Evolutionary conservation across 2,797 vertebrate genomes (phyloP).

Genomic region (Smutsia temminckii): DNA sequence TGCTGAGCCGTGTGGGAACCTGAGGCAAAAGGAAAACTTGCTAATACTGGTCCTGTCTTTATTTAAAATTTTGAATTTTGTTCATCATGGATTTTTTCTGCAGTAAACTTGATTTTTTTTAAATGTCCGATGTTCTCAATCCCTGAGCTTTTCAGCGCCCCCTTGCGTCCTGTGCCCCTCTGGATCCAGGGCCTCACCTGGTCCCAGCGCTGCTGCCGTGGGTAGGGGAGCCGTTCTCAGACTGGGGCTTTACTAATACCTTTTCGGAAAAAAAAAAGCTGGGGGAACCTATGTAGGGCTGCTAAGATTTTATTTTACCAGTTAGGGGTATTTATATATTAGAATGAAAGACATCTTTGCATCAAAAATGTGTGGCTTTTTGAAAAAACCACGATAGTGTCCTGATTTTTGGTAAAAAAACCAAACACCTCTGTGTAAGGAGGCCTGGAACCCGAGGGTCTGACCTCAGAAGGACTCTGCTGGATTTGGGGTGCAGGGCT

Average conservation of each 20-base stretch:
- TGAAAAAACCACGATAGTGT: not conserved
- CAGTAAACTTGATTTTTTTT: not conserved
- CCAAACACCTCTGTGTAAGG: not conserved
- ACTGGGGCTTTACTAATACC: not conserved
- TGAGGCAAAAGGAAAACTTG: not conserved
- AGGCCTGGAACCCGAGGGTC: not conserved
- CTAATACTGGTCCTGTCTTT: not conserved
- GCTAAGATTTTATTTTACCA: not conserved
- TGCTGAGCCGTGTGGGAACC: not conserved
- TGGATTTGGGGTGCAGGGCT: not conserved
- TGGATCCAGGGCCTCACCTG: not conserved
- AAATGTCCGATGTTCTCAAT: not conserved
- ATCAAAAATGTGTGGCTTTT: not conserved
- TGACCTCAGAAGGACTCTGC: not conserved
- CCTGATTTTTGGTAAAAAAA: not conserved
- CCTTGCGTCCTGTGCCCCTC: not conserved
- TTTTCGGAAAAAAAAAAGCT: not conserved
- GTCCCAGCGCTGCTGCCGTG: not conserved
- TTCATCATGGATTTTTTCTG: not conserved
- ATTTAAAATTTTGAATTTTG: not conserved
- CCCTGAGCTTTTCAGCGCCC: accelerated
- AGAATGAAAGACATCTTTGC: not conserved
- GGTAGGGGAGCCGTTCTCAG: not conserved
- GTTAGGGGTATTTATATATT: not conserved
- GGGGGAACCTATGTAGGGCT: not conserved